Percentiles rank a stretch among this genome's conserved stretches.
Evolutionary conservation across 2,888 invertebrate species (phyloP).

Genomic region (Lasioglossum malachurum): DNA sequence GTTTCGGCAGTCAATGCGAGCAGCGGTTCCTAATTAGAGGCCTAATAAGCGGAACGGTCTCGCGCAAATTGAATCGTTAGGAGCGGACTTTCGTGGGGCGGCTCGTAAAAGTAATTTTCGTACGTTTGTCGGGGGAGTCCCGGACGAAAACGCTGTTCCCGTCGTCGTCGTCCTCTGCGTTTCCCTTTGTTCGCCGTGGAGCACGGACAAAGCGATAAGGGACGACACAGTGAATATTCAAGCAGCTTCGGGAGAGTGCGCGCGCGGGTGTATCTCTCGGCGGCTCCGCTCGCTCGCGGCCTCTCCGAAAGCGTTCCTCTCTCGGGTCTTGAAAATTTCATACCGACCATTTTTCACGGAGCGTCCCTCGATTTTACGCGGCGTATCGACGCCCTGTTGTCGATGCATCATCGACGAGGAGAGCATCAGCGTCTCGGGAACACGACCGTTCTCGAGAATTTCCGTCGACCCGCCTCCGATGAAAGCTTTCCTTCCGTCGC

Average conservation of each 20-base stretch:
- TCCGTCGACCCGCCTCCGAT: background rate
- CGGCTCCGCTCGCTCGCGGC: background rate
- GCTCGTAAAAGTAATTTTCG: background rate
- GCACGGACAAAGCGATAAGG: slow-evolving; percentile 25
- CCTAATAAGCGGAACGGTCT: background rate
- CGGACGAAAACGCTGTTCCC: background rate
- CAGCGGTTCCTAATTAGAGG: background rate
- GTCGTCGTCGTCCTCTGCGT: background rate
- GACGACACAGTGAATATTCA: slow-evolving; percentile 45
- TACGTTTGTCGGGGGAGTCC: slow-evolving; percentile 21
- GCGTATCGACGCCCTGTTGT: slow-evolving; percentile 16
- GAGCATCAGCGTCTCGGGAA: background rate
- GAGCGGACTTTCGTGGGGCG: background rate
- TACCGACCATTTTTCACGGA: background rate
- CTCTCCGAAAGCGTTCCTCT: slow-evolving; percentile 1
- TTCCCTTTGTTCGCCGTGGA: slow-evolving; percentile 21
- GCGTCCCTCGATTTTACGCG: background rate
- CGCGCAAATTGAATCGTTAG: background rate
- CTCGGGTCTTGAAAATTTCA: slow-evolving; percentile 40
- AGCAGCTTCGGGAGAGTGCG: slow-evolving; percentile 2
- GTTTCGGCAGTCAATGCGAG: background rate
- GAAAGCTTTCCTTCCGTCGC: background rate
- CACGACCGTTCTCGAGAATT: background rate
- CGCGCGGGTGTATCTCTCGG: slow-evolving; percentile 6
- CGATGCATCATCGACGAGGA: slow-evolving; percentile 3